Percentiles rank a stretch among this genome's conserved stretches.
Conservation (phyloP, 2,888 invertebrate genomes). For the Nineta flava region DNA sequence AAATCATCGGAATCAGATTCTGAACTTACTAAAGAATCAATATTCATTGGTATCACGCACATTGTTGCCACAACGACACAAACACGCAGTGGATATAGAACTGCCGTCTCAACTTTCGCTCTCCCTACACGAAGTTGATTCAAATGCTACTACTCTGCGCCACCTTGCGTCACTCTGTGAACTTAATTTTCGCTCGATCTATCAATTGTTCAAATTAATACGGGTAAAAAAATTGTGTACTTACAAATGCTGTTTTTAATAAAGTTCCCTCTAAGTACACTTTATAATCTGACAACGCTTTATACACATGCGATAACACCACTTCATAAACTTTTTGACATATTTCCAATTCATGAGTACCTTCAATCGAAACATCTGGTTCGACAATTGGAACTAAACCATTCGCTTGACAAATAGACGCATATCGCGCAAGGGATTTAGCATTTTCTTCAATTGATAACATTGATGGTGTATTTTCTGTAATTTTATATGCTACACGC, state of each 20-base stretch:
- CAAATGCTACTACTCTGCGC: too few species aligned
- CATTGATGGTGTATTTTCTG: slow-evolving; percentile 36
- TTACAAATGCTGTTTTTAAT: slow-evolving; percentile 44
- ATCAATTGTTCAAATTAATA: too few species aligned
- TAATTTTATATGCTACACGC: slow-evolving; percentile 41
- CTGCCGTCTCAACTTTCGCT: too few species aligned
- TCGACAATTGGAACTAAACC: slow-evolving; percentile 55
- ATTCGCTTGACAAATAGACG: slow-evolving; percentile 39
- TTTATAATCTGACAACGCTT: slow-evolving; percentile 44
- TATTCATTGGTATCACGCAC: too few species aligned
- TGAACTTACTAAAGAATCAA: too few species aligned
- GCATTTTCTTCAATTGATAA: slow-evolving; percentile 41
- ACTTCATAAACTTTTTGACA: slow-evolving; percentile 62
- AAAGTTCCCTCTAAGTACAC: slow-evolving; percentile 45
- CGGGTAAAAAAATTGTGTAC: not conserved
- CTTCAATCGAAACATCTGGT: slow-evolving; percentile 39
- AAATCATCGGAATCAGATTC: too few species aligned
- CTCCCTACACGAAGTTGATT: too few species aligned
- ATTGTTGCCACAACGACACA: too few species aligned
- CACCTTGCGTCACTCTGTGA: too few species aligned
- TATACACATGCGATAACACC: slow-evolving; percentile 41
- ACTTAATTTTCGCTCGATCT: too few species aligned
- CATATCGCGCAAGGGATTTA: slow-evolving; percentile 45
- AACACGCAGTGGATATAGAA: too few species aligned
- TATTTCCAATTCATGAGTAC: slow-evolving; percentile 40